Base-by-base conservation (phyloP, 2,113 vertebrate species). In the Oriolus oriolus region DNA sequence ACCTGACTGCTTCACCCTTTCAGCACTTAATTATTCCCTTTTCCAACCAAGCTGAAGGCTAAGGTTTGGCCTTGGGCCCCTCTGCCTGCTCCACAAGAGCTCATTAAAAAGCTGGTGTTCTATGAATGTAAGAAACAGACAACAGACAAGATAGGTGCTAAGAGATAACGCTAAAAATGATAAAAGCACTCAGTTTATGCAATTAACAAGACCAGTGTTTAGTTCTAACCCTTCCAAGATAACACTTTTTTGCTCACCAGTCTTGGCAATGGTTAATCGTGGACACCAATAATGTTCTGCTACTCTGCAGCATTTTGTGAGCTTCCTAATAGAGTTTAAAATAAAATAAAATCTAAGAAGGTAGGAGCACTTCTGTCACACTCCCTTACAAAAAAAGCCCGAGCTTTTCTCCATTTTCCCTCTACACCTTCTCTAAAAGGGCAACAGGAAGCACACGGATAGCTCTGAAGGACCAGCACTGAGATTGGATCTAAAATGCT, bases 11-110 rank as follows among this genome's bases (percentile, higher is more conserved):
- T 75, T 71, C 66, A 84, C 75, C 80, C 82, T 57, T 61, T 57
- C 63, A 87, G 52, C 16, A 45, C 63, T 90, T 96, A 96, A 96
- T 96, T 95, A 96, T 74, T 87, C 80, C n/a, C 10, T 64, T 88
- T 92, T 80, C 61, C 53, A 80, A 42, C 26, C n/a, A 74, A 84
- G 47, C 30, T 85, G 70, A 91, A 92, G 94, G 44, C 31, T 60
- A 39, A 79, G 59, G 33, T 70, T 91, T 96, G 77, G 90, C 94
- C 89, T 86, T 64, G 44, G 64, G 85, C 65, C 61, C 53, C 59
- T 96, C 53, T 39, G 39, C 41, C 83, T 69, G 74, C 57, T 79
- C 39, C 44, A 41, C 31, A 37, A 12, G 26, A 83, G 53, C 82
- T 95, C 84, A 91, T 95, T 95, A 89, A 94, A 91, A 89, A 87